Evolutionary conservation across 2,888 invertebrate species (phyloP), one percentile per base, ranked within the genome.

Genomic region (Invenusta paracnida): DNA sequence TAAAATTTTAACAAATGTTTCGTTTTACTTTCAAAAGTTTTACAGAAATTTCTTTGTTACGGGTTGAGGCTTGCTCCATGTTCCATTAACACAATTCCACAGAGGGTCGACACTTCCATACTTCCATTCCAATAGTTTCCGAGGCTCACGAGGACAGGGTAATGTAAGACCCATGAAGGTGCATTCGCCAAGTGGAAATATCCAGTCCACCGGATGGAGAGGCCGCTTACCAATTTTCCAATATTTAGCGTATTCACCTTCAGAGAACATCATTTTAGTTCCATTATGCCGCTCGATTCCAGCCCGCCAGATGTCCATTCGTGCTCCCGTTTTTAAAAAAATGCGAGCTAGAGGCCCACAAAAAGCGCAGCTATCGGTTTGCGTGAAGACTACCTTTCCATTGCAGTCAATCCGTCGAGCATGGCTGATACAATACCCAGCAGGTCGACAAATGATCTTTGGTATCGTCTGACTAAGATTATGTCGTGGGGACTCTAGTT

Each of bases 311-410:
- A 83, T 5, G 31, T 83, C 83, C 1, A 83, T 83, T 29, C 83
- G n/a, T 30, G 27, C 31, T 1, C 23, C 5, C 11, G 30, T 11
- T 23, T 82, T 73, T 2, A 11, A 30, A 23, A 85, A 85, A 2
- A 85, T 27, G 29, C 85, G 81, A 11, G 85, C 85, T 17, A 83
- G 30, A 2, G 85, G 85, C 11, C 85, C 85, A 82, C 85, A 85
- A 29, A 85, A 85, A 23, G 85, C 25, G 81, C 85, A 85, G 5
- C 85, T 30, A 82, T 85, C 85, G 11, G 23, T 29, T 1, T 30
- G 85, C 2, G 1, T 11, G 0, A 81, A 82, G n/a, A 83, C 85
- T 11, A 25, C 13, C n/a, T 85, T 85, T n/a, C 85, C 85, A 11
- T 83, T 0, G 30, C 85, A 85, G 29, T 85, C 48, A 5, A 73